Evolutionary conservation across 2,888 invertebrate genomes (phyloP), one percentile per base, ranked within the genome.

Genomic region (Monochamus alternatus): DNA sequence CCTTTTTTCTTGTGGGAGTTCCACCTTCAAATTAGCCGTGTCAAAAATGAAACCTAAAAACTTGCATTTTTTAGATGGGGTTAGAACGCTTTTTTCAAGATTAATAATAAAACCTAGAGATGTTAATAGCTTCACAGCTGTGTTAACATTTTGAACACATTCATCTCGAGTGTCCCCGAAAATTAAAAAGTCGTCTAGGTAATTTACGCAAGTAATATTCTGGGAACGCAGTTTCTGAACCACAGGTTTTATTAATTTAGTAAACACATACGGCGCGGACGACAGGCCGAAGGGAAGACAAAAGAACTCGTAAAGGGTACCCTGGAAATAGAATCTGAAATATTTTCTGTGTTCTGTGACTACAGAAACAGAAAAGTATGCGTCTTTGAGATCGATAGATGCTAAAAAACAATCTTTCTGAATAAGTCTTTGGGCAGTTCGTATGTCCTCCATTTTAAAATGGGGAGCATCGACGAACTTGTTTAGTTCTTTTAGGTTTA

Each of bases 141-240:
- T 32, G n/a, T 32, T 62, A 8, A 8, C 10, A 3, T 22, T 22
- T 22, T 1, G 22, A 0, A 3, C 1, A 5, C 62, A 62, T 9
- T 62, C 62, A 4, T 2, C 3, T 3, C 1, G 1, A 3, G 38
- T 62, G 1, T 32, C n/a, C 3, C 62, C 62, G 3, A 38, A 38
- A 9, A 62, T 62, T 32, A 62, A 62, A n/a, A 62, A 62, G 4
- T 62, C 62, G 10, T 38, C 62, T n/a, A 62, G 38, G 38, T 62
- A 38, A n/a, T 38, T 32, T 12, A 62, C 12, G 7, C 62, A 62
- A 38, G 14, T 3, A 12, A 62, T 32, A 0, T 12, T n/a, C 10
- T 38, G 1, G 2, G 3, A 31, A n/a, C n/a, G n/a, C n/a, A n/a
- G n/a, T n/a, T n/a, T n/a, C n/a, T n/a, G n/a, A 0, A 32, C 12